Evolutionary conservation across 64 coral and sea anemone species (phyloP).

Genomic region (Dendrophyllia cribrosa): DNA sequence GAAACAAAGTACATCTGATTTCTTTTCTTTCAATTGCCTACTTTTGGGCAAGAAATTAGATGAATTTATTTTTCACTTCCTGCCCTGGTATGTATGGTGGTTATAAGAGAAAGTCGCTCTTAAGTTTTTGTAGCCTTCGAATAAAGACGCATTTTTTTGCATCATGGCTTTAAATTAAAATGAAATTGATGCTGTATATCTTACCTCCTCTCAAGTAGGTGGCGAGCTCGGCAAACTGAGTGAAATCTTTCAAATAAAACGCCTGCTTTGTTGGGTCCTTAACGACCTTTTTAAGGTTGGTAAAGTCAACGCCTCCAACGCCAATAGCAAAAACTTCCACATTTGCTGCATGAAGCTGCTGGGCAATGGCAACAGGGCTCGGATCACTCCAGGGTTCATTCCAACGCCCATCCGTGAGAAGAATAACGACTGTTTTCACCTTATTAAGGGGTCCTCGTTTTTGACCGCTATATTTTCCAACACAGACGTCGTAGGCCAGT

Average conservation of each 20-base stretch:
- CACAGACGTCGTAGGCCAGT: slow-evolving; percentile 36
- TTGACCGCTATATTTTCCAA: neutral
- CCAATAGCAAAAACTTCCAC: slow-evolving; percentile 76
- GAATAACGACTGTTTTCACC: slow-evolving; percentile 70
- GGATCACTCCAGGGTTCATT: slow-evolving; percentile 27
- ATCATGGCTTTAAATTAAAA: too few species aligned
- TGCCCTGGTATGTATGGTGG: too few species aligned
- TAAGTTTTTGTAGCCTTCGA: too few species aligned
- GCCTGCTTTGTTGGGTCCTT: slow-evolving; percentile 16
- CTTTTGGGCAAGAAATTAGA: too few species aligned
- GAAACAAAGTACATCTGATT: too few species aligned
- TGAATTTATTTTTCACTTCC: too few species aligned
- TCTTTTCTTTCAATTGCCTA: too few species aligned
- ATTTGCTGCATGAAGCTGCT: slow-evolving; percentile 1
- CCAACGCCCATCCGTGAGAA: slow-evolving; percentile 79
- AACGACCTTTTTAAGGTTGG: slow-evolving; percentile 26
- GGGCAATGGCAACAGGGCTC: neutral
- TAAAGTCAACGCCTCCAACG: slow-evolving; percentile 47
- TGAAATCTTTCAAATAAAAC: slow-evolving; percentile 69
- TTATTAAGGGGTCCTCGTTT: slow-evolving; percentile 21
- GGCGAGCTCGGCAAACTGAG: slow-evolving; percentile 76
- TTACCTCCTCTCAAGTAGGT: slow-evolving; percentile 86
- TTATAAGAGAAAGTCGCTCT: too few species aligned
- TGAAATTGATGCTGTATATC: neutral
- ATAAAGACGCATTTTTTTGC: too few species aligned